These are phyloP conservation scores for Parambassis ranga DNA, from an alignment of 2,797 vertebrate species.

Conservation along the genomic window DNA sequence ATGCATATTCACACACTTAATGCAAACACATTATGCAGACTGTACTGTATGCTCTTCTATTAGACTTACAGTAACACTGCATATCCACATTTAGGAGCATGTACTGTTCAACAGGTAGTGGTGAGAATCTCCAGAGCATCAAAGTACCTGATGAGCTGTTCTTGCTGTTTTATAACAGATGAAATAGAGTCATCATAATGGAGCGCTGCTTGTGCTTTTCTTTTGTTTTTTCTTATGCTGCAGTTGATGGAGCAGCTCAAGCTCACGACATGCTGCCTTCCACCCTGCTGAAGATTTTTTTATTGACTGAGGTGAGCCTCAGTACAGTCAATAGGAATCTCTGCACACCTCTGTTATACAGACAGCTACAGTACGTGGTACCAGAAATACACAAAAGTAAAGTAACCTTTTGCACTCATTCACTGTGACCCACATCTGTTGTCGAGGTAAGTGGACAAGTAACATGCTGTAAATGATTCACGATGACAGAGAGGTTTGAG, in stretches of 20 bases:
- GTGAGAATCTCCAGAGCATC: background rate
- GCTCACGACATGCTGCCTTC: slow-evolving; percentile 5
- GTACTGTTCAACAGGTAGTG: background rate
- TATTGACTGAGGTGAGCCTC: slow-evolving; percentile 15
- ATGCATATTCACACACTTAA: too few species aligned
- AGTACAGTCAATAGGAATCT: slow-evolving; percentile 1
- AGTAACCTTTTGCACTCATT: background rate
- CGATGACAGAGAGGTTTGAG: too few species aligned
- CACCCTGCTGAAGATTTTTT: background rate
- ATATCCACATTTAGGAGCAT: background rate
- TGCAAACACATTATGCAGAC: background rate
- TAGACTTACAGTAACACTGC: background rate
- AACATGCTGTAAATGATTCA: background rate
- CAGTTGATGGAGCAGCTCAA: background rate
- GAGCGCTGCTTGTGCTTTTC: background rate
- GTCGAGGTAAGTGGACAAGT: background rate
- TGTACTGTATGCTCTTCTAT: background rate
- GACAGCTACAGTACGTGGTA: background rate
- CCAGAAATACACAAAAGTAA: background rate
- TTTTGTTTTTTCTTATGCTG: background rate
- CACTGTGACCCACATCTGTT: background rate
- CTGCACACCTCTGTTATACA: background rate
- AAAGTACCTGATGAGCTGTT: background rate
- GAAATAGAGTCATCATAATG: background rate
- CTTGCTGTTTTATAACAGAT: background rate